Evolutionary conservation across 2,113 vertebrate genomes (phyloP).

Genomic region (Lepus timidus): DNA sequence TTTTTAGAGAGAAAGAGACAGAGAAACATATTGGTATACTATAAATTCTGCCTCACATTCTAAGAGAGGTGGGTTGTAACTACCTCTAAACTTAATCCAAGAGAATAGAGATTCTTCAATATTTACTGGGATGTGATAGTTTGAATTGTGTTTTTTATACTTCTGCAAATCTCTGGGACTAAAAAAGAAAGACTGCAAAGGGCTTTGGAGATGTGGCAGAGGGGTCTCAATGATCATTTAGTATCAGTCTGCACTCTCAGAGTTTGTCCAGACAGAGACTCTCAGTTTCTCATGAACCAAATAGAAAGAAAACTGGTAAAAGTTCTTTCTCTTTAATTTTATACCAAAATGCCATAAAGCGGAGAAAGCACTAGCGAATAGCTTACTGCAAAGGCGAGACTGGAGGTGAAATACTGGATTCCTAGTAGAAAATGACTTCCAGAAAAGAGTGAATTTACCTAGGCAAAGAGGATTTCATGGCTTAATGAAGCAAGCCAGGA

Average conservation of each 20-base stretch:
- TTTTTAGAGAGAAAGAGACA: neutral
- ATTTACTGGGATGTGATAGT: neutral
- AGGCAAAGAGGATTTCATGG: neutral
- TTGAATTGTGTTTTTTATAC: neutral
- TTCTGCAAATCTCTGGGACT: neutral
- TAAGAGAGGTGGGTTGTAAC: neutral
- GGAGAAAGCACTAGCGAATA: neutral
- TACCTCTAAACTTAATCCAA: neutral
- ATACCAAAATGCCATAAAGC: neutral
- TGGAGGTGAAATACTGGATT: neutral
- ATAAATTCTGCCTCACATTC: neutral
- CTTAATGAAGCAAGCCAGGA: neutral
- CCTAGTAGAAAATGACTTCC: neutral
- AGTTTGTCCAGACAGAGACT: neutral
- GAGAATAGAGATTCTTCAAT: neutral
- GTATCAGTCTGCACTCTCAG: neutral
- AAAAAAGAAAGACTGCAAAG: neutral
- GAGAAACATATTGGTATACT: neutral
- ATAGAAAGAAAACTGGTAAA: neutral
- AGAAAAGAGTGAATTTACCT: neutral
- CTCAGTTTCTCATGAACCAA: neutral
- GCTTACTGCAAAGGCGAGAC: neutral
- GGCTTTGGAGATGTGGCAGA: too few relatives aligned
- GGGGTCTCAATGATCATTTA: neutral
- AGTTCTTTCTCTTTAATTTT: neutral